phyloP scores from a whole-genome alignment of 2,888 invertebrate species.

The Lepetodrilus schrolli region DNA sequence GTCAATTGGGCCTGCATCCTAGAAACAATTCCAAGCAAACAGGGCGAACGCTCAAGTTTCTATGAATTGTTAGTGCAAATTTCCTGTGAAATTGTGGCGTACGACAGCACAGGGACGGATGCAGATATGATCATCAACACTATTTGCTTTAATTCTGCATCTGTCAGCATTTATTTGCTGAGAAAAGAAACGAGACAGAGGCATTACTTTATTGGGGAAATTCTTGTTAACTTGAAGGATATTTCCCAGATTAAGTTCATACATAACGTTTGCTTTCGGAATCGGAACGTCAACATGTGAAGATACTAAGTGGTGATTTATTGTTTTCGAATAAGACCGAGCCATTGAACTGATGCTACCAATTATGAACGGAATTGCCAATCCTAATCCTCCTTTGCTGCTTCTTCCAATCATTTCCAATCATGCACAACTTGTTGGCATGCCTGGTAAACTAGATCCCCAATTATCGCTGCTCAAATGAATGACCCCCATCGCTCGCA shows the following conservation, averaged over 20 bases:
- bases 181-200: constrained; percentile 23
- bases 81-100: background rate
- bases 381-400: constrained; percentile 26
- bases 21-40: constrained; percentile 18
- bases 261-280: constrained; percentile 31
- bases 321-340: constrained; percentile 58
- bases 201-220: constrained; percentile 21
- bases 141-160: constrained; percentile 13
- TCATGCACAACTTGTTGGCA: constrained; percentile 33
- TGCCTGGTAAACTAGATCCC: constrained; percentile 28
- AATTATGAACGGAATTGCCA: constrained; percentile 37
- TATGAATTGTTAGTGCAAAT: constrained; percentile 17
- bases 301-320: constrained; percentile 51
- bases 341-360: constrained; percentile 47
- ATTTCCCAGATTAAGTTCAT: constrained; percentile 25
- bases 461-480: constrained; percentile 30
- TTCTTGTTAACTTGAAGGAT: constrained; percentile 27
- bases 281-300: constrained; percentile 18
- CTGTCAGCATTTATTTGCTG: constrained; percentile 26
- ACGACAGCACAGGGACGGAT: background rate
- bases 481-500: constrained; percentile 26
- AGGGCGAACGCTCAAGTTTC: background rate
- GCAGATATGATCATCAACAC: background rate
- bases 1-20: background rate
- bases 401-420: constrained; percentile 42